These are phyloP conservation scores for Bolinopsis microptera DNA, from an alignment of 37 sponge, comb jelly and placozoan genomes.

Conservation along the genomic window DNA sequence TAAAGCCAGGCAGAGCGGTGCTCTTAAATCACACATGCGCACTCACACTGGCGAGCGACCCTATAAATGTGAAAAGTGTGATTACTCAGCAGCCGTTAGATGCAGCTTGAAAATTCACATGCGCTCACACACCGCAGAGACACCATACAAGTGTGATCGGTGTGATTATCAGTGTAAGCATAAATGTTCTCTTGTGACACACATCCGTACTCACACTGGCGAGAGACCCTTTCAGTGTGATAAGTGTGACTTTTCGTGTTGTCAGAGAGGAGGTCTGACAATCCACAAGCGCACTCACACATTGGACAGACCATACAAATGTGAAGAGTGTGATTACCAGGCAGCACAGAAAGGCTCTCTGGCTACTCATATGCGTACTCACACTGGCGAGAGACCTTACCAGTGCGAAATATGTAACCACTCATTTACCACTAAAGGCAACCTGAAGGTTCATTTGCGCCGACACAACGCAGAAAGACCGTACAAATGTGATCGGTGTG, in stretches of 20 bases:
- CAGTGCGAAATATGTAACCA: no score
- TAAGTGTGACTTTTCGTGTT: not conserved
- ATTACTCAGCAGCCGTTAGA: not conserved
- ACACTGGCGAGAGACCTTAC: no score
- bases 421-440: no score
- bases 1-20: not conserved
- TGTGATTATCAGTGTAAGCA: not conserved
- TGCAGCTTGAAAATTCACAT: not conserved
- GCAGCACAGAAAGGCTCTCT: not conserved
- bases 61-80: not conserved
- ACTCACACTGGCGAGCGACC: not conserved
- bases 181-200: not conserved
- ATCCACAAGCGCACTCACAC: not conserved
- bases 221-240: not conserved
- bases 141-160: not conserved
- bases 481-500: no score
- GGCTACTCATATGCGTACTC: no score
- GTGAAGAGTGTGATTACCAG: not conserved
- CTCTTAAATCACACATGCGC: not conserved
- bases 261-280: not conserved
- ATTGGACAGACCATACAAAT: not conserved
- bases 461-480: no score
- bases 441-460: no score
- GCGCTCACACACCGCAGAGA: not conserved
- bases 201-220: not conserved